Evolutionary conservation across 2,113 vertebrate species (phyloP), one percentile per base, ranked within the genome.

Genomic region (Fregata magnificens): DNA sequence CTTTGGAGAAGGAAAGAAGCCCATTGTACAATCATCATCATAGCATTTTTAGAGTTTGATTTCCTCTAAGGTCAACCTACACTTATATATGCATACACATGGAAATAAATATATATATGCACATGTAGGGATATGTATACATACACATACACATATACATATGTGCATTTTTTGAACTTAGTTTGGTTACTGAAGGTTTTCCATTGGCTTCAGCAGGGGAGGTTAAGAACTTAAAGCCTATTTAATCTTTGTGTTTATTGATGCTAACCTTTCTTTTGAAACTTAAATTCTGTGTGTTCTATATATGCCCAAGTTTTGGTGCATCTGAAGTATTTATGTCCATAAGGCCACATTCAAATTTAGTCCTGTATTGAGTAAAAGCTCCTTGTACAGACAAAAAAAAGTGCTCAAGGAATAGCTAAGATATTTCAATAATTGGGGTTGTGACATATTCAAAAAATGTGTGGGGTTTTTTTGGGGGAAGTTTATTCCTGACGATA

Each of bases 391-490:
- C 1, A 52, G 24, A 18, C 12, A 21, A 38, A 62, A 61, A 49
- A 49, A 29, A 17, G 1, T 21, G 8, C 42, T 86, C 8, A 77
- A 67, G 47, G 7, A 81, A 59, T n/a, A 71, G 2, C 21, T 52
- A 66, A 77, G 59, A 22, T 52, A 38, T 63, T 86, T 83, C 34
- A 55, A 3, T 82, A 49, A 6, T 74, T 62, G 24, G 5, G 6
- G 9, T 42, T 52, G 45, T 47, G n/a, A 52, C 31, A 67, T 58
- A 47, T n/a, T 65, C 0, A 50, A 70, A 88, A 74, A 38, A 42
- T 3, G 2, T 40, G 5, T 53, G 31, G 0, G 7, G 5, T 21
- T 36, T 70, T 22, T 65, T 31, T 7, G 2, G 21, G 8, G 4
- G 7, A 53, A 67, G 5, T 88, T 58, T 13, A 20, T 71, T 79